Conservation (phyloP, 2,113 vertebrate species). For the Stercorarius parasiticus region DNA sequence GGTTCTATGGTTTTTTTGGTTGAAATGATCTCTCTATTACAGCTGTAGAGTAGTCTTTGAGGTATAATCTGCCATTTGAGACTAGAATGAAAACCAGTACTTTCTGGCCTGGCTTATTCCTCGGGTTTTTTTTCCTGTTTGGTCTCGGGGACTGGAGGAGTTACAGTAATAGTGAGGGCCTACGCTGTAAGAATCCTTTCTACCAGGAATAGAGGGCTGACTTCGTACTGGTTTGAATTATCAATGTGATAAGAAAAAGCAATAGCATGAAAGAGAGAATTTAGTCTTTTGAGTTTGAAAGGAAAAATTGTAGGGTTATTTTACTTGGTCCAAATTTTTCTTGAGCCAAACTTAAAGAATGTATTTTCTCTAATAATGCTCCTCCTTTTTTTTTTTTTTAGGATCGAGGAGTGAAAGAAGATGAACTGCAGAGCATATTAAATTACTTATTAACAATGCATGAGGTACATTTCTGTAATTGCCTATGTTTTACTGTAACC, state of each 20-base stretch:
- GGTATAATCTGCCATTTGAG: background rate
- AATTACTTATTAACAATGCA: conserved; percentile 98
- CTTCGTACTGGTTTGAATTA: background rate
- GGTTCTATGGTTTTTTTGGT: background rate
- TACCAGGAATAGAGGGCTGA: background rate
- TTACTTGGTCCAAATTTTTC: background rate
- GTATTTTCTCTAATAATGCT: background rate
- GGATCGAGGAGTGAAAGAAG: conserved; percentile 98
- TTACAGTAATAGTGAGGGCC: background rate
- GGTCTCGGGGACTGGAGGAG: background rate
- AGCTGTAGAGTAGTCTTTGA: background rate
- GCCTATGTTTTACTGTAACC: conserved; percentile 3
- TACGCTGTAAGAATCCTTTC: background rate
- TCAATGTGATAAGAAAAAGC: background rate
- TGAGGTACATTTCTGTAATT: conserved; percentile 82
- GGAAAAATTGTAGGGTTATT: background rate
- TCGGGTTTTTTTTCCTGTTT: background rate
- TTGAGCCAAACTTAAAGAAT: background rate
- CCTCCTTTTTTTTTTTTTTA: conserved; percentile 30
- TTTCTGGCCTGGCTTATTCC: background rate
- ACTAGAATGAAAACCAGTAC: background rate
- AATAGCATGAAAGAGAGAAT: background rate
- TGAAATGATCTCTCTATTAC: background rate
- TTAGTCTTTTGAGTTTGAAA: background rate
- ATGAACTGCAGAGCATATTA: conserved; percentile 95